Evolutionary conservation across 2,797 vertebrate genomes (phyloP).

Genomic region (Sus cebifrons): DNA sequence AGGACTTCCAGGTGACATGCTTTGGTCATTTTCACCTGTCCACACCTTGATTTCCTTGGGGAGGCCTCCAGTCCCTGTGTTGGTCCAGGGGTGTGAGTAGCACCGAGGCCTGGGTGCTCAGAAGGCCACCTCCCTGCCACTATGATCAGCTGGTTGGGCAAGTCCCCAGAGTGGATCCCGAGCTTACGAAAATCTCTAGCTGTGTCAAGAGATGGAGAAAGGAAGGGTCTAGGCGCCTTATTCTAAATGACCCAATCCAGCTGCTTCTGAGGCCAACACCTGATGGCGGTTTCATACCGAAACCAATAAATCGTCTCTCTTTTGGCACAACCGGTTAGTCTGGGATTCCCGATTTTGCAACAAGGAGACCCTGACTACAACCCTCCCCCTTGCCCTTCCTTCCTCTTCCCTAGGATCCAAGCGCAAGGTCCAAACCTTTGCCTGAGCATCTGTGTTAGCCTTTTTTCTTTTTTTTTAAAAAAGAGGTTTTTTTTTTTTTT

Average conservation of each 20-base stretch:
- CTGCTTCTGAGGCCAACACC: not conserved
- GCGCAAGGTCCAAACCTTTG: not conserved
- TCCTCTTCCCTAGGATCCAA: not conserved
- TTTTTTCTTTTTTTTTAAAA: not conserved
- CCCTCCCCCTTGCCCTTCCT: not conserved
- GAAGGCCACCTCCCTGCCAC: not conserved
- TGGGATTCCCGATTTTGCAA: not conserved
- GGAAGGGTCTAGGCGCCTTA: not conserved
- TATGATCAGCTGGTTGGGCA: accelerated
- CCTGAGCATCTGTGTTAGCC: not conserved
- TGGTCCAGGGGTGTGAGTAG: not conserved
- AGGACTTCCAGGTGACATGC: accelerated
- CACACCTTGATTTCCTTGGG: not conserved
- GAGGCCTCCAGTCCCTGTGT: too few relatives aligned
- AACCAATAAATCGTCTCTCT: not conserved
- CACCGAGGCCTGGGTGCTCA: not conserved
- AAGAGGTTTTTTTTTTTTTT: too few relatives aligned
- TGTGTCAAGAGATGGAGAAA: not conserved
- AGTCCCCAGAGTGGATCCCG: not conserved
- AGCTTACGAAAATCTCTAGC: not conserved
- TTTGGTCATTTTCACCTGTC: not conserved
- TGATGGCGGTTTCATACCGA: accelerated
- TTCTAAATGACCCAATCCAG: not conserved
- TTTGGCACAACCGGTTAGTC: not conserved
- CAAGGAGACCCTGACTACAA: not conserved